Evolutionary conservation across 2,797 vertebrate species (phyloP), one percentile per base, ranked within the genome.

Genomic region (Alauda arvensis): DNA sequence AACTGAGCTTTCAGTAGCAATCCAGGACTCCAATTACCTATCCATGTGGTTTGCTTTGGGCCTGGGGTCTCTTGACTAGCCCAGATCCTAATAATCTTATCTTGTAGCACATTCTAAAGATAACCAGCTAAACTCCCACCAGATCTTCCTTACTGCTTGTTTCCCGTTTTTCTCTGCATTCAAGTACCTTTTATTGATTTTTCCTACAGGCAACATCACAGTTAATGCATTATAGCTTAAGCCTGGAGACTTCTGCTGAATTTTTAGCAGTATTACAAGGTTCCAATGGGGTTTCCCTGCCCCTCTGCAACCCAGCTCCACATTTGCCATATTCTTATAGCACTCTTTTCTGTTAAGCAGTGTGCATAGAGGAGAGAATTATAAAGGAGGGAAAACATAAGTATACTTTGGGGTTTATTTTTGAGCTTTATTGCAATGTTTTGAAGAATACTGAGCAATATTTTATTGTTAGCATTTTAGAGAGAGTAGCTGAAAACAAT

Each of bases 401-500:
- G 2, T 24, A 23, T 39, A 42, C 6, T 66, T 83, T 5, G 5
- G 11, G 5, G 9, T 68, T 82, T 69, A 23, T 74, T 85, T 83
- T n/a, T 14, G 20, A 31, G 28, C 9, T 87, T 83, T 90, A 40
- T 55, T 60, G 26, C 14, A 49, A 10, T 33, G 33, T 72, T 85
- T 70, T 87, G 49, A 88, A 76, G 24, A 77, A 42, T 61, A 53
- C 33, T 77, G 78, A 34, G 2, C 0, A 0, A 0, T 42, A 48
- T 88, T 91, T 89, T 79, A 53, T 42, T 59, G 40, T 65, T 72
- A 78, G 6, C 6, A 21, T 87, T 80, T 88, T 71, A 62, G 17
- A 72, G 19, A 71, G 31, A 56, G 14, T n/a, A 93, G 68, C 37
- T 67, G 74, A 78, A 81, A 93, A 78, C 33, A 76, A 53, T 43